These are phyloP conservation scores for Tuta absoluta DNA, from an alignment of 2,888 invertebrate species.

Conservation along the genomic window DNA sequence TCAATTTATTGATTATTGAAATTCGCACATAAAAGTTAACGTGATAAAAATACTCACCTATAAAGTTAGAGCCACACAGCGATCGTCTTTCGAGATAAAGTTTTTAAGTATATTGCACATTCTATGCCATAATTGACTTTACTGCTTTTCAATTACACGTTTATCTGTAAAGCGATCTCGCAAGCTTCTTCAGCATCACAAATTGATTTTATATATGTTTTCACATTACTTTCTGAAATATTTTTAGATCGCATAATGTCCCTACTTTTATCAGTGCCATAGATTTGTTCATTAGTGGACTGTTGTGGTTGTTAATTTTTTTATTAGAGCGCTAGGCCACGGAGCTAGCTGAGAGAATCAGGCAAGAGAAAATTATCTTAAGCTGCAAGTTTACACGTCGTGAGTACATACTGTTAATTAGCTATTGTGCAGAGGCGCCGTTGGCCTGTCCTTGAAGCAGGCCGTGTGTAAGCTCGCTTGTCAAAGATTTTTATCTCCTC, in stretches of 20 bases:
- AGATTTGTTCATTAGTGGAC: too few relatives aligned
- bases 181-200: neutral
- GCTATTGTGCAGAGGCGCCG: constrained; percentile 34
- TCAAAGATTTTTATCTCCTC: constrained; percentile 34
- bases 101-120: constrained; percentile 14
- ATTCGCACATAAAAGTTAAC: constrained; percentile 28
- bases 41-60: constrained; percentile 17
- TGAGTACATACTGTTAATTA: constrained; percentile 35
- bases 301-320: too few relatives aligned
- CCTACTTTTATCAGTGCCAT: neutral
- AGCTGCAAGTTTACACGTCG: constrained; percentile 13
- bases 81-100: constrained; percentile 8
- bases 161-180: constrained; percentile 3
- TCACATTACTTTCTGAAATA: constrained; percentile 3
- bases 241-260: neutral
- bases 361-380: constrained; percentile 9
- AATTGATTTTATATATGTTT: neutral
- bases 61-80: constrained; percentile 4
- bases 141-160: constrained; percentile 12
- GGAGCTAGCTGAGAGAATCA: too few relatives aligned
- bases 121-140: constrained; percentile 14
- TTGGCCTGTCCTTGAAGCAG: constrained; percentile 32
- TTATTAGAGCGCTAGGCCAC: too few relatives aligned
- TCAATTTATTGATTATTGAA: constrained; percentile 41
- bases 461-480: constrained; percentile 32